Base-by-base conservation (phyloP, 1,140 invertebrate genomes). In the Kradibia gibbosae region DNA sequence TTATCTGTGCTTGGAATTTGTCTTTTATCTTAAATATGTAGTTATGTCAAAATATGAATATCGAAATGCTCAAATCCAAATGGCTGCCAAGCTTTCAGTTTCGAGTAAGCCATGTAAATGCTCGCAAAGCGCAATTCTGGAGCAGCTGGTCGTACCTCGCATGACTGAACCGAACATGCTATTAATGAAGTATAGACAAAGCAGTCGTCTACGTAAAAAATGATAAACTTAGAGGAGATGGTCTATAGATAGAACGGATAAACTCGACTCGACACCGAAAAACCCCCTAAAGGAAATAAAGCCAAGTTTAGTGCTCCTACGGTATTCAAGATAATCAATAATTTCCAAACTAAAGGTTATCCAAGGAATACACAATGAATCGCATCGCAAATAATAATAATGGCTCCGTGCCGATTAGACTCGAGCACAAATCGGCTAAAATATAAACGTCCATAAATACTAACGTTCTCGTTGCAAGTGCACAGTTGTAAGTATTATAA, bases 301-400 rank as follows among this genome's bases (percentile, higher is more conserved):
- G 72, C 76, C 77, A 82, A 79, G 70, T 82, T 75, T 77, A 60
- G 65, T 78, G 45, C 55, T 78, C 42, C 70, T 78, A 82, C 55
- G 28, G 48, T 73, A 78, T 62, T 72, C 34, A 82, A 73, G 72
- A 81, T 76, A 67, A 67, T 67, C 25, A 76, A 53, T 45, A 70
- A 48, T 55, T 79, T 77, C 34, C 60, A 42, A 79, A 79, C 72
- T 82, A 82, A 82, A 79, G 31, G 39, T 75, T 82, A 82, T 75
- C 22, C 70, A 57, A 82, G 55, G 60, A 82, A 79, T 82, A 82
- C 76, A 79, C 76, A 82, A 79, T 70, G 72, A 75, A 75, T 57
- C 72, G 77, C 71, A 78, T 70, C 72, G 81, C 81, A 82, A 82
- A 79, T 74, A 34, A 82, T 77, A 78, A 72, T n/a, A 60, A 78